Base-by-base conservation (phyloP, 2,113 vertebrate genomes). In the Nyctereutes procyonoides region DNA sequence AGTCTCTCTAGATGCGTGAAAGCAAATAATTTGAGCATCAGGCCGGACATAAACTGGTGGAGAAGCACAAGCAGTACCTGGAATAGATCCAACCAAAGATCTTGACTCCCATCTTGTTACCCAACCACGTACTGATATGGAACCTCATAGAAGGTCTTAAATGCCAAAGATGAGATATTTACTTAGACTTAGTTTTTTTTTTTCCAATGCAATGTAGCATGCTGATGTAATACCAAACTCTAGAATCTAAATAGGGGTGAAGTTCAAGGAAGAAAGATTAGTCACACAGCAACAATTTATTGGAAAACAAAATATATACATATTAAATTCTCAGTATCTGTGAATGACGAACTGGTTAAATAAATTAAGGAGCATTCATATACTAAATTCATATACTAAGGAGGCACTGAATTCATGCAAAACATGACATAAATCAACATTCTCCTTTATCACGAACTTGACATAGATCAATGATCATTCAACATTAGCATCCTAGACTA, bases 371-470 rank as follows among this genome's bases (percentile, higher is more conserved):
- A 93, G n/a, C 2, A 76, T 53, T 65, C 51, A 77, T 14, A 55
- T 51, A 77, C 15, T 51, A 26, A 69, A 95, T 43, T 43, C 43
- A 43, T 43, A 90, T 53, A 35, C 82, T 96, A 85, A 84, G 30
- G 20, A 91, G 51, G 5, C 71, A 73, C 1, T 67, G n/a, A 95
- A 60, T 20, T 82, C 48, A 65, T 26, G 30, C 9, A 91, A 71
- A 97, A 90, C 9, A 43, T 65, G 3, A 87, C 22, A 20, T 19
- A 87, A 96, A 35, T 92, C 51, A 94, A 84, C 38, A 94, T 32
- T 51, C 5, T 1, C 26, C 56, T 22, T 90, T 77, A 58, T 28
- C 30, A 51, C 1, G 90, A 89, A 51, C 7, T 22, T 93, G 30
- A n/a, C 3, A 16, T 83, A 83, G 32, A 71, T 62, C 65, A 80